Base-by-base conservation (phyloP, 2,888 invertebrate species). In the Gerosis bhagava region DNA sequence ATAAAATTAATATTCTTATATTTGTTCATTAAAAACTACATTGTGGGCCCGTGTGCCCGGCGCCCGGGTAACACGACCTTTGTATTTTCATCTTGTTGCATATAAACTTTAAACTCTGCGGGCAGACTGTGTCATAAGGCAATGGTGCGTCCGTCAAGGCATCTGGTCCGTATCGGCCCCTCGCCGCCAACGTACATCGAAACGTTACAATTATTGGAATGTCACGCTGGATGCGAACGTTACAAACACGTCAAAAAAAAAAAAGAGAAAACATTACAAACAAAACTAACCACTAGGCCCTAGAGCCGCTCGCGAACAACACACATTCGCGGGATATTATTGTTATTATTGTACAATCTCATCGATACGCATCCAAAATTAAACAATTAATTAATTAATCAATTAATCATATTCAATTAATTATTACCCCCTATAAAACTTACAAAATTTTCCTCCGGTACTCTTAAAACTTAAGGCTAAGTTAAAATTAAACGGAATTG, bases 361-460 rank as follows among this genome's bases (percentile, higher is more conserved):
- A 51, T 39, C 70, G 63, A 60, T 65, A 72, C 83, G 77, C 83
- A 77, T 80, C 70, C 77, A 65, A 79, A 75, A 77, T 69, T 40
- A 63, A 63, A 70, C 63, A 75, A 77, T 45, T 15, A 45, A 32
- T 19, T 19, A 19, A 19, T 19, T 19, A 19, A 46, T 46, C 45
- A 46, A 46, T 46, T 83, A 84, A n/a, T n/a, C n/a, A n/a, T n/a
- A n/a, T n/a, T n/a, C n/a, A n/a, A n/a, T n/a, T n/a, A n/a, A n/a
- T n/a, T n/a, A n/a, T n/a, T n/a, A n/a, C n/a, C n/a, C 82, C 86
- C 87, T 89, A 89, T 84, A 88, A 89, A 89, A 89, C 89, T 88
- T 89, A 89, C 87, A 89, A 89, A 89, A 89, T n/a, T n/a, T n/a
- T 76, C 84, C 80, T 79, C 74, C 82, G 86, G 82, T 87, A 83